Evolutionary conservation across 35 echinoderm and acorn worm genomes (phyloP), one percentile per base, ranked within the genome.

Genomic region (Lytechinus variegatus): DNA sequence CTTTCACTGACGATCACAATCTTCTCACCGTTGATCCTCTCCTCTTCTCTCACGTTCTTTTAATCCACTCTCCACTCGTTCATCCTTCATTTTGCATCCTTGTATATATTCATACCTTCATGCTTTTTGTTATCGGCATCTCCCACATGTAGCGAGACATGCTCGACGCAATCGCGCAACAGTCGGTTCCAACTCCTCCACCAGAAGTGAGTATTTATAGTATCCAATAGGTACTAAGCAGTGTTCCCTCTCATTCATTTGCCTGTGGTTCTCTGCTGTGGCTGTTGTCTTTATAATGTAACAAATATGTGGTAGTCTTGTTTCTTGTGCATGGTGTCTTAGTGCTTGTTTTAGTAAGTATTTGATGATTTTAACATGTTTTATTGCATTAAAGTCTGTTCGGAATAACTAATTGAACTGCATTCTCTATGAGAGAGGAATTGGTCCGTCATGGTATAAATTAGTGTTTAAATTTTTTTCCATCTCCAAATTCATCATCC

Each of bases 121-220:
- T 90, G 28, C 88, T 54, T 90, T 90, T 90, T 90, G 88, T 29
- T 54, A 52, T 54, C 28, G 52, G 28, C 88, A 90, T 54, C 88
- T 52, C 14, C 27, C 88, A 90, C 28, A 10, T 90, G 88, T 90
- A 90, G 88, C 52, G 88, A 90, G 88, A 90, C 33, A 90, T 90
- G 88, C 88, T 54, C 28, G 88, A 54, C 88, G 88, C 52, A 90
- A 44, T 90, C 88, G 88, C 29, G 28, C 88, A 54, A 54, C 88
- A 90, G 52, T 29, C 29, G 52, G 52, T 52, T 90, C 88, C 29
- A 90, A 44, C 29, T 52, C 88, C 10, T 90, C 88, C 11, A 44
- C 28, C 52, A 90, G 88, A 90, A 90, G 88, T 90, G 88, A 90
- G 88, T 90, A 90, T 90, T 90, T 90, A 13, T 11, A 90, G 52